Evolutionary conservation across 2,113 vertebrate genomes (phyloP), one percentile per base, ranked within the genome.

Genomic region (Butorides virescens): DNA sequence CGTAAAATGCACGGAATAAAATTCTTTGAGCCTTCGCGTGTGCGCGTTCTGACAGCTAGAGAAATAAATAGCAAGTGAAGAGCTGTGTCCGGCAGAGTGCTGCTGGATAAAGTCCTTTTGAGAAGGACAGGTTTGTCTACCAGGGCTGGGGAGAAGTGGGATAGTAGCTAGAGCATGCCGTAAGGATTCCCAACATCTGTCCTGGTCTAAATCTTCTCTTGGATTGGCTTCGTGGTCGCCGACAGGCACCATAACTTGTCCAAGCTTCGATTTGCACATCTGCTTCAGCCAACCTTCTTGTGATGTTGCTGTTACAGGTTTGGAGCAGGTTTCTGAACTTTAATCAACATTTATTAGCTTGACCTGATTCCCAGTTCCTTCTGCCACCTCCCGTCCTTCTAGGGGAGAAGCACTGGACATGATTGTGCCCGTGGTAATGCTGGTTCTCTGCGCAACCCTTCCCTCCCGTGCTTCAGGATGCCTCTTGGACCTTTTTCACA

Each of bases 351-450:
- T 71, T 74, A 29, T 58, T 58, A 36, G 15, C 55, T 36, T 70
- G 61, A 29, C 32, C 22, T 0, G 0, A 11, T 53, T 63, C 16
- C 70, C 65, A 21, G 27, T 67, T 88, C 63, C 52, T 86, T 79
- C 32, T 29, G 5, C 56, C 21, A 0, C 83, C 46, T 75, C 22
- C 52, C 1, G 0, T 86, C 58, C n/a, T 78, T 75, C 52, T 26
- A 18, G 26, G 9, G 46, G 78, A 63, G 63, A 63, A 63, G 37
- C 82, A n/a, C 25, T 36, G 88, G 72, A 59, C 67, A 36, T 53
- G 1, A 27, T 46, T 19, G 10, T 25, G 1, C 37, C 78, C 11
- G 0, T 10, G 21, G 36, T 30, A 73, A n/a, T n/a, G 44, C 14
- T 36, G 34, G 26, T 70, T 67, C 39, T 70, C 55, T 66, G 47